These are phyloP conservation scores for Amphipyra tragopoginis DNA, from an alignment of 2,888 invertebrate species.

Conservation along the genomic window DNA sequence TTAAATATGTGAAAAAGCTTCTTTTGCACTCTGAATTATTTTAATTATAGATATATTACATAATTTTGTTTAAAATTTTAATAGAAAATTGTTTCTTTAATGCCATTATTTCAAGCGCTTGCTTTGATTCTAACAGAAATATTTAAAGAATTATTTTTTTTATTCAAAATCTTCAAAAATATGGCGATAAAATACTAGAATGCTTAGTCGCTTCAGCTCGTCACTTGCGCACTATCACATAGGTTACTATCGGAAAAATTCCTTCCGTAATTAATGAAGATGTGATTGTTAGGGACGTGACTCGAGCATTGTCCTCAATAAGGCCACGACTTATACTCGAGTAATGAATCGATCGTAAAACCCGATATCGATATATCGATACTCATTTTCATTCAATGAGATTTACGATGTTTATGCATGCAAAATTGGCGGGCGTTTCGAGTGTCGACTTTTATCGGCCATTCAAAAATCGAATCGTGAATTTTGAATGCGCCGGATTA, in stretches of 20 bases:
- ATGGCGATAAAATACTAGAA: background rate
- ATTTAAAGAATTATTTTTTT: too few species aligned
- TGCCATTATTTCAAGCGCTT: too few species aligned
- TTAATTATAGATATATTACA: too few species aligned
- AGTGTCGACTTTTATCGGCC: slow-evolving; percentile 85
- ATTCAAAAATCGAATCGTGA: slow-evolving; percentile 76
- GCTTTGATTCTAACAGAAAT: too few species aligned
- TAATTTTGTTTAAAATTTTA: too few species aligned
- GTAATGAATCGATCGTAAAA: slow-evolving; percentile 80
- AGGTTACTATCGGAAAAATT: slow-evolving; percentile 75
- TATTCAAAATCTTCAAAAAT: background rate
- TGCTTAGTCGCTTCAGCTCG: slow-evolving; percentile 53
- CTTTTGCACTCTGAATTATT: too few species aligned
- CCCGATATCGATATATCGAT: slow-evolving; percentile 82
- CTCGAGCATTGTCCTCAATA: slow-evolving; percentile 79
- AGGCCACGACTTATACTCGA: slow-evolving; percentile 71
- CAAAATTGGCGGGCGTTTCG: slow-evolving; percentile 82
- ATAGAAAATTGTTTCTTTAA: too few species aligned
- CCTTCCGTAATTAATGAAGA: slow-evolving; percentile 87
- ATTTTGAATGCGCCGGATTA: slow-evolving; percentile 77
- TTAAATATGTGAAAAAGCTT: too few species aligned
- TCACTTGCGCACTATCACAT: slow-evolving; percentile 62
- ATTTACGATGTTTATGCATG: slow-evolving; percentile 87
- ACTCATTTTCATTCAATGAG: slow-evolving; percentile 83
- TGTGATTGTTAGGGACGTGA: slow-evolving; percentile 69